phyloP scores from a whole-genome alignment of 1,140 invertebrate genomes.

The Lepidostoma basale region DNA sequence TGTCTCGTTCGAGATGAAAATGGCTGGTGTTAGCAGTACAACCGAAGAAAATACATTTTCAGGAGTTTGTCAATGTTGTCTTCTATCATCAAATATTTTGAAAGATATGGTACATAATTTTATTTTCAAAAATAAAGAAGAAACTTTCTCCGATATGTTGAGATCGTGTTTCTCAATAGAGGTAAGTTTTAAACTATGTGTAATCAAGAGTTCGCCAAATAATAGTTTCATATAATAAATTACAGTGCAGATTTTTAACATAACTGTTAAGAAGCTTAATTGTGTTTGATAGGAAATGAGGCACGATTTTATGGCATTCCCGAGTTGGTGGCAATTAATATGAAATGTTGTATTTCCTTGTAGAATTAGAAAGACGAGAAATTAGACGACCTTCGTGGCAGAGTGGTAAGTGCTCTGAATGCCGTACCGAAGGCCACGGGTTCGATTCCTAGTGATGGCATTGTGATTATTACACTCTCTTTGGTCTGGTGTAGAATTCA shows the following conservation, averaged over 20 bases:
- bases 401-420: no score
- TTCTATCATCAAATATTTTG: slow-evolving; percentile 6
- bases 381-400: no score
- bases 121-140: not conserved
- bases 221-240: not conserved
- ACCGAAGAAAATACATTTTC: not conserved
- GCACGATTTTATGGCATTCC: not conserved
- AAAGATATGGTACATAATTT: slow-evolving; percentile 14
- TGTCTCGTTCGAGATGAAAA: no score
- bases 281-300: not conserved
- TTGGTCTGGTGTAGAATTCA: no score
- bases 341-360: no score
- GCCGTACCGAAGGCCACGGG: no score
- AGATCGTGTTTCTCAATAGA: slow-evolving; percentile 16
- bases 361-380: no score
- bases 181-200: not conserved
- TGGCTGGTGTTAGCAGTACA: no score
- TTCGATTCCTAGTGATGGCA: no score
- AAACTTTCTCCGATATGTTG: slow-evolving; percentile 31
- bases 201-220: not conserved
- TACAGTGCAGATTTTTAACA: not conserved
- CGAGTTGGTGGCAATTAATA: not conserved
- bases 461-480: no score
- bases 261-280: no score
- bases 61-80: slow-evolving; percentile 20